Conservation (phyloP, 2,797 vertebrate species). For the Sphaeramia orbicularis region DNA sequence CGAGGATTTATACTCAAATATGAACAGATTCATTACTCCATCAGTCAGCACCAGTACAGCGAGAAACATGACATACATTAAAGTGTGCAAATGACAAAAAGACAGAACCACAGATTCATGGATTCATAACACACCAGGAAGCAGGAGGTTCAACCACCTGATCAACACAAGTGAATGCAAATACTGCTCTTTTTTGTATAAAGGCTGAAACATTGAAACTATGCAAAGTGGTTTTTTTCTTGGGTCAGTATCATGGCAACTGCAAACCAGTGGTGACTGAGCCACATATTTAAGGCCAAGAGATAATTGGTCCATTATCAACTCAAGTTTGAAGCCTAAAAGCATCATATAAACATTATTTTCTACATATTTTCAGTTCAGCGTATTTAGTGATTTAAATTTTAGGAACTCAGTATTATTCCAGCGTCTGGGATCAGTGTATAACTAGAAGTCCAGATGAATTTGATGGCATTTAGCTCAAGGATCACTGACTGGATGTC, state of each 20-base stretch:
- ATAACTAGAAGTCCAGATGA: neutral
- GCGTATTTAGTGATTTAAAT: too few species aligned
- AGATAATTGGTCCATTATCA: neutral
- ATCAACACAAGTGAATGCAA: neutral
- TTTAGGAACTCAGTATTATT: too few species aligned
- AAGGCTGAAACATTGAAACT: neutral
- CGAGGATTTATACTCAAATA: slow-evolving; percentile 8
- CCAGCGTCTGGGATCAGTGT: neutral
- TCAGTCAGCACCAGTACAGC: neutral
- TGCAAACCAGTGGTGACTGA: too few species aligned
- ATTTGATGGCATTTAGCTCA: too few species aligned
- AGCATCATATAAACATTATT: neutral
- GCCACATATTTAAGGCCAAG: too few species aligned
- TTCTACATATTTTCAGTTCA: neutral
- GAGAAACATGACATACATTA: slow-evolving; percentile 12
- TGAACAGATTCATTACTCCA: neutral
- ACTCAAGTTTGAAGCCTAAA: neutral
- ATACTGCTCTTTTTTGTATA: neutral
- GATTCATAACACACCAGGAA: neutral
- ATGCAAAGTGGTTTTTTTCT: neutral
- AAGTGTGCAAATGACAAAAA: slow-evolving; percentile 62
- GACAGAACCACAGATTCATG: neutral
- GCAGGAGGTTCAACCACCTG: slow-evolving; percentile 16
- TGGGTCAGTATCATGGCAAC: neutral
- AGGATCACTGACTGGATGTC: too few species aligned